Conservation (phyloP, 2,888 invertebrate genomes). For the Euzophera pinguis region DNA sequence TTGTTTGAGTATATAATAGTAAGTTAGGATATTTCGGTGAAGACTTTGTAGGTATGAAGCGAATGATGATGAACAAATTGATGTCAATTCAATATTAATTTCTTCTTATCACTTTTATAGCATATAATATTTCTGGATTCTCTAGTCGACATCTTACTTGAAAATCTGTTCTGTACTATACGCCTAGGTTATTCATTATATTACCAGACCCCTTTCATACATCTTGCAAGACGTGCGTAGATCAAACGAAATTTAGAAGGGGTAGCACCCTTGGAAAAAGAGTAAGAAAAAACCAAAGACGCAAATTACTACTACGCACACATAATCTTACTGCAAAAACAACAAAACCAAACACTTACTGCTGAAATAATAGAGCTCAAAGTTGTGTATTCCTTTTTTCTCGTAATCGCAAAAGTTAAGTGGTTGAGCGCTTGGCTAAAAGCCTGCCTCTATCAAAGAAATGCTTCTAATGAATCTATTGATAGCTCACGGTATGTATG, state of each 20-base stretch:
- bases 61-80: too few relatives aligned
- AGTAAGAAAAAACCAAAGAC: conserved; percentile 69
- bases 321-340: conserved; percentile 22
- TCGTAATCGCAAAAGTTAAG: conserved; percentile 27
- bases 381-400: conserved; percentile 24
- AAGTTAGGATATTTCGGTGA: too few relatives aligned
- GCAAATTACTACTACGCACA: conserved; percentile 65
- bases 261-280: conserved; percentile 45
- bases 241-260: conserved; percentile 30
- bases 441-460: conserved; percentile 74
- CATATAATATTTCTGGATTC: too few relatives aligned
- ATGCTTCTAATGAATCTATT: conserved; percentile 78
- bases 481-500: conserved; percentile 64
- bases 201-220: conserved; percentile 25
- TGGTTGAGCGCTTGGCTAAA: conserved; percentile 58
- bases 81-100: too few relatives aligned
- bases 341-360: conserved; percentile 15
- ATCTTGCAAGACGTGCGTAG: conserved; percentile 44
- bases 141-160: too few relatives aligned
- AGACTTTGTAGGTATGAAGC: too few relatives aligned
- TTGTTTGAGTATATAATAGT: too few relatives aligned
- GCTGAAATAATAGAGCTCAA: conserved; percentile 31
- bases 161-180: too few relatives aligned
- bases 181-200: conserved; percentile 9
- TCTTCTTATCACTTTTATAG: too few relatives aligned